Evolutionary conservation across 2,888 invertebrate species (phyloP).

Genomic region (Epinotia brunnichana): DNA sequence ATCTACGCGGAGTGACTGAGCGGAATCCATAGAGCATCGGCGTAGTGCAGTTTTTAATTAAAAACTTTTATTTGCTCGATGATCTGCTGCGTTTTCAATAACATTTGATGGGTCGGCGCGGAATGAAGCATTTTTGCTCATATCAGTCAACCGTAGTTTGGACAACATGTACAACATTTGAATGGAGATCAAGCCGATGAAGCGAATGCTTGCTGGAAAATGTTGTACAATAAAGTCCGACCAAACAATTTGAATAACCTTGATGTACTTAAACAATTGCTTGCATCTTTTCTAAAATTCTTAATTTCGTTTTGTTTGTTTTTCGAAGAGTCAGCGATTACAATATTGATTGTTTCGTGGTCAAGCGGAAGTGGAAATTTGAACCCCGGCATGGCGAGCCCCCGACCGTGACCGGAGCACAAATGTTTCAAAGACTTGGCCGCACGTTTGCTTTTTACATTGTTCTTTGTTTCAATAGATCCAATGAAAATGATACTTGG

Average conservation of each 20-base stretch:
- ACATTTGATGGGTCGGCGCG: slow-evolving; percentile 49
- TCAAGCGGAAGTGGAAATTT: slow-evolving; percentile 78
- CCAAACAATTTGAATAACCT: slow-evolving; percentile 29
- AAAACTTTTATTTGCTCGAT: slow-evolving; percentile 74
- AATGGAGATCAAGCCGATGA: background rate
- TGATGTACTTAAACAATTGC: slow-evolving; percentile 53
- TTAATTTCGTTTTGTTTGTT: slow-evolving; percentile 72
- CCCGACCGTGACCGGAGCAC: slow-evolving; percentile 77
- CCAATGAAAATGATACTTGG: slow-evolving; percentile 54
- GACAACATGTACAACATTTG: background rate
- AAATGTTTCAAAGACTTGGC: slow-evolving; percentile 65
- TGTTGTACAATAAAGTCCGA: background rate
- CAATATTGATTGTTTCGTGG: slow-evolving; percentile 79
- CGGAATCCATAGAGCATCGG: slow-evolving; percentile 66
- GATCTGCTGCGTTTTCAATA: slow-evolving; percentile 69
- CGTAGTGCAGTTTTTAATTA: slow-evolving; percentile 72
- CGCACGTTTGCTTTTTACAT: slow-evolving; percentile 68
- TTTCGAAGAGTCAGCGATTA: slow-evolving; percentile 73
- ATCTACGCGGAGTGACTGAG: slow-evolving; percentile 75
- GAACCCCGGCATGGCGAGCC: slow-evolving; percentile 72
- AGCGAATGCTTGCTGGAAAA: background rate
- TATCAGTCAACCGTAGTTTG: slow-evolving; percentile 34
- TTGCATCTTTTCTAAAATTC: slow-evolving; percentile 57
- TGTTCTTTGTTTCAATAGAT: slow-evolving; percentile 64
- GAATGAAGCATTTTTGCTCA: slow-evolving; percentile 56